Base-by-base conservation (phyloP, 2,888 invertebrate species). In the Hymenopus coronatus region DNA sequence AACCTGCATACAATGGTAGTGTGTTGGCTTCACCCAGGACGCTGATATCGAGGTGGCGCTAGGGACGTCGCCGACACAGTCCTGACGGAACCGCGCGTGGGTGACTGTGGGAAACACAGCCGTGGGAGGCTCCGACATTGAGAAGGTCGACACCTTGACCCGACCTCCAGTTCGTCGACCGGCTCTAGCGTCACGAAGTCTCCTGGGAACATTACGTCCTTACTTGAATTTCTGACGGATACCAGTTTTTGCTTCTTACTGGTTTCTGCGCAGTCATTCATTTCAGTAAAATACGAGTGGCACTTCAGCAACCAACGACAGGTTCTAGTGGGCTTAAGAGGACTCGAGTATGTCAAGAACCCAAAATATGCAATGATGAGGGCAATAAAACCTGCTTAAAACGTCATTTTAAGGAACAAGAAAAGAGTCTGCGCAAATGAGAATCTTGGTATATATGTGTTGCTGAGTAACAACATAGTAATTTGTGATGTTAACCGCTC, bases 81-180 rank as follows among this genome's bases (percentile, higher is more conserved):
- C 54, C 54, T 70, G 54, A 70, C 25, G 54, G 54, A 70, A 70
- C 20, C 54, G 54, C 54, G 25, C 54, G 54, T 70, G 54, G 54
- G 54, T 70, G 54, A 70, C 54, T 70, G 54, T 70, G 54, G 54
- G 54, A 70, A 70, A 70, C 15, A 70, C 54, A 70, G 54, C 54
- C 54, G 54, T 70, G 54, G 54, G 54, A 70, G 54, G 54, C 30
- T 70, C 30, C 83, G 84, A 28, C 88, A 88, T 88, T 84, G 81
- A 84, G 84, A 88, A 84, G 84, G 84, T 88, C 88, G 84, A 15
- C 83, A 88, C 84, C 84, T 40, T 82, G 87, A 87, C 82, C 33
- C 40, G n/a, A n/a, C 54, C 54, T 70, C 54, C 3, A 70, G 87
- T 30, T 87, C 40, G 82, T 87, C 82, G 87, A 87, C 87, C 9